These are phyloP conservation scores for Labrus mixtus DNA, from an alignment of 2,113 vertebrate genomes.

Conservation along the genomic window DNA sequence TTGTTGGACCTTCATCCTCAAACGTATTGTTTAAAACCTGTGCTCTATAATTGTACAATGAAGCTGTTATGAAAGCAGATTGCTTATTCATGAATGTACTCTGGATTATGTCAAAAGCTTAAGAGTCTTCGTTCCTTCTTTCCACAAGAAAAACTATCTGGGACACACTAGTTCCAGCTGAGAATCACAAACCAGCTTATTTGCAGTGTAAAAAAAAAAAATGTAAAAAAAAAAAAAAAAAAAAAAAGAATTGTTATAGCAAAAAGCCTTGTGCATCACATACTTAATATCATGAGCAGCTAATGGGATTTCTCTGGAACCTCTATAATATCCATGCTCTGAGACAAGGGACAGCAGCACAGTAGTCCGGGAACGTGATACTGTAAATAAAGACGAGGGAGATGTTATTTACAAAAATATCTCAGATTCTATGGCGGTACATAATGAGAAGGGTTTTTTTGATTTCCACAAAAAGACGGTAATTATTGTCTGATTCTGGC, in stretches of 20 bases:
- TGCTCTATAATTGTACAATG: slow-evolving; percentile 16
- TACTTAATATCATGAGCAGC: slow-evolving; percentile 11
- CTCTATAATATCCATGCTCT: slow-evolving; percentile 12
- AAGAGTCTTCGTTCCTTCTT: slow-evolving; percentile 9
- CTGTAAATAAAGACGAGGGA: slow-evolving; percentile 2
- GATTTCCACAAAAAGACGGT: slow-evolving; percentile 47
- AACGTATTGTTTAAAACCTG: not conserved
- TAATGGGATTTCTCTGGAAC: slow-evolving; percentile 34
- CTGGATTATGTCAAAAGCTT: slow-evolving; percentile 25
- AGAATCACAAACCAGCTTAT: slow-evolving; percentile 20
- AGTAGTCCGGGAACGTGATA: not conserved
- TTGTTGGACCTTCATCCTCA: not conserved
- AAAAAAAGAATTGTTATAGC: not conserved
- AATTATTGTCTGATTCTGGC: slow-evolving; percentile 67
- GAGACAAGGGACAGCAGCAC: slow-evolving; percentile 8
- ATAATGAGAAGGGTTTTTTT: slow-evolving; percentile 36
- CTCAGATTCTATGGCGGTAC: slow-evolving; percentile 7
- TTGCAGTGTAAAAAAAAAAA: slow-evolving; percentile 30
- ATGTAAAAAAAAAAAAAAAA: not conserved
- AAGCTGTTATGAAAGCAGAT: slow-evolving; percentile 21
- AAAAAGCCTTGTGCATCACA: slow-evolving; percentile 15
- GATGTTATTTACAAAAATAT: slow-evolving; percentile 27
- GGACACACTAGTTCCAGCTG: slow-evolving; percentile 21
- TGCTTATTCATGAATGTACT: slow-evolving; percentile 38
- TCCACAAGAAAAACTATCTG: slow-evolving; percentile 39